Percentiles rank a stretch among this genome's conserved stretches.
These are phyloP conservation scores for Trachelus troglodyta DNA, from an alignment of 2,888 invertebrate genomes.

Conservation along the genomic window DNA sequence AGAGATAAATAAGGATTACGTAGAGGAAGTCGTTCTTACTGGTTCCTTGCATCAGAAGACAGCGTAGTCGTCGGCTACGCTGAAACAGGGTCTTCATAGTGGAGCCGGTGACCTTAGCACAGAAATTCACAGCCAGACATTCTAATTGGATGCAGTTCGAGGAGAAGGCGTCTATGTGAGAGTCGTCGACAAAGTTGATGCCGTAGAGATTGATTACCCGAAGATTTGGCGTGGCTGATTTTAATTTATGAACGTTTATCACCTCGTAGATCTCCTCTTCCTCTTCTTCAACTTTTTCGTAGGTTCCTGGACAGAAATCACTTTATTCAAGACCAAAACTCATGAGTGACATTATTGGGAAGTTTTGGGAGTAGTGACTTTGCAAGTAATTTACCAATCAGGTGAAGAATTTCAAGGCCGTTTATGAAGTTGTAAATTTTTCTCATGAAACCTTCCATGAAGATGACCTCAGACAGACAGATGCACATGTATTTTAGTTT, in stretches of 20 bases:
- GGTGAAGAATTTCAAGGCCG: constrained; percentile 94
- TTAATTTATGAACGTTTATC: constrained; percentile 98
- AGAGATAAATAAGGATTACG: not conserved
- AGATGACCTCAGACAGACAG: constrained; percentile 98
- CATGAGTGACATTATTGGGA: not conserved
- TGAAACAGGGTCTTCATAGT: constrained; percentile 95
- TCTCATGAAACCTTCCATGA: constrained; percentile 99
- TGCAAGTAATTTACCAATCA: constrained; percentile 78
- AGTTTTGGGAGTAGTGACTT: not conserved
- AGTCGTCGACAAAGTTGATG: constrained; percentile 98
- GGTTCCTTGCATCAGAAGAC: constrained; percentile 96
- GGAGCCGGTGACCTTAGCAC: constrained; percentile 95
- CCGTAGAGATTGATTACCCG: constrained; percentile 98
- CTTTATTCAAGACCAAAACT: not conserved
- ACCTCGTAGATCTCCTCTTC: constrained; percentile 99
- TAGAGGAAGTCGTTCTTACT: constrained; percentile 70
- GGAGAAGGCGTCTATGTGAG: constrained; percentile 97
- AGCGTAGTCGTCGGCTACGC: constrained; percentile 90
- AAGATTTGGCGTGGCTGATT: constrained; percentile 97
- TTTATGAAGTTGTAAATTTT: constrained; percentile 99
- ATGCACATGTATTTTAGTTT: constrained; percentile 95
- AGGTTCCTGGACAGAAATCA: constrained; percentile 76
- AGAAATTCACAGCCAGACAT: constrained; percentile 96
- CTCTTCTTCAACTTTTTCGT: constrained; percentile 97
- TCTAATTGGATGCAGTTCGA: constrained; percentile 97